Evolutionary conservation across 1,140 invertebrate genomes (phyloP).

Genomic region (Sarcophaga peregrina): DNA sequence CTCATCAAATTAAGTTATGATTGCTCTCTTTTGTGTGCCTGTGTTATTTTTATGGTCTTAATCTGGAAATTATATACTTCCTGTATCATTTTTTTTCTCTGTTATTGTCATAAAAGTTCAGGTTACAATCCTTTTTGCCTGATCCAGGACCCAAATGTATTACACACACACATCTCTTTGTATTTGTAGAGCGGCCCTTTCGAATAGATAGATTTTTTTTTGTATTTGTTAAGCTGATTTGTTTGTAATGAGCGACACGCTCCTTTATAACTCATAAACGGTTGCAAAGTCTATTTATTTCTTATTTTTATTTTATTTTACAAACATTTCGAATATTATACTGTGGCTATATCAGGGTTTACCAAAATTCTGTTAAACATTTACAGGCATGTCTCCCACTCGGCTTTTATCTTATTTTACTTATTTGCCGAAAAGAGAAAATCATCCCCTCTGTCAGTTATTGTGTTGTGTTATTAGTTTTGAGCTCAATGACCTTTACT

Average conservation of each 20-base stretch:
- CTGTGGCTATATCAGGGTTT: background rate
- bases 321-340: background rate
- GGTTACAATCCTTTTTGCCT: constrained; percentile 23
- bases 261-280: background rate
- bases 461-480: background rate
- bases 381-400: background rate
- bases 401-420: background rate
- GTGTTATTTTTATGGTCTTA: background rate
- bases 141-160: background rate
- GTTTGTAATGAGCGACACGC: constrained; percentile 36
- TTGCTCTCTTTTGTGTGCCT: background rate
- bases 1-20: constrained; percentile 28
- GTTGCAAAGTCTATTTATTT: constrained; percentile 3
- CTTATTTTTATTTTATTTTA: background rate
- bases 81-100: background rate
- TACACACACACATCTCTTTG: background rate
- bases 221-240: constrained; percentile 32
- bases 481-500: constrained; percentile 17
- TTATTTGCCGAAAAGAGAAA: background rate
- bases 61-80: constrained; percentile 15
- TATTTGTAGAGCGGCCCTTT: too few relatives aligned
- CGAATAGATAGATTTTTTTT: background rate
- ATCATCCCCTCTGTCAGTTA: background rate
- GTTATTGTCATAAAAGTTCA: background rate
- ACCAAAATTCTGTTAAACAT: background rate